phyloP scores from a whole-genome alignment of 2,888 invertebrate genomes.

The Micoletzkya japonica region DNA sequence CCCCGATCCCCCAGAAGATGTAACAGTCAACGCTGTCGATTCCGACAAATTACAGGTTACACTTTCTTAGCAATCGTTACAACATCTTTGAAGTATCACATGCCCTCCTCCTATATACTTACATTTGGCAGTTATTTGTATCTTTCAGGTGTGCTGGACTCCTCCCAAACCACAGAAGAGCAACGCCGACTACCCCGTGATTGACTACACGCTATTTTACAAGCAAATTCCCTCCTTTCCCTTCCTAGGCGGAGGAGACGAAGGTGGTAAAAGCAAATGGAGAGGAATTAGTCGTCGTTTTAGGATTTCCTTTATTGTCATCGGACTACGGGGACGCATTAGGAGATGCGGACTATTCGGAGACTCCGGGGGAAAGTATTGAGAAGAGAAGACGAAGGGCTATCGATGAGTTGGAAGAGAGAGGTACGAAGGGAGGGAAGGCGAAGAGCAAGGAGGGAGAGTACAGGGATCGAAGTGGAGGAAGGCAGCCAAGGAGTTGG shows the following conservation, averaged over 20 bases:
- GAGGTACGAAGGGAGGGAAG: neutral
- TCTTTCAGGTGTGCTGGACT: conserved; percentile 24
- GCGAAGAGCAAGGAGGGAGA: neutral
- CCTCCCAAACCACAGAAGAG: conserved; percentile 16
- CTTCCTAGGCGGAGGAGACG: conserved; percentile 46
- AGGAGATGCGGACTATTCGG: conserved; percentile 9
- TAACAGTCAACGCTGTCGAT: conserved; percentile 47
- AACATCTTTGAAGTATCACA: neutral
- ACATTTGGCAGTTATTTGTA: too few species aligned
- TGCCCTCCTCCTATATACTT: too few species aligned
- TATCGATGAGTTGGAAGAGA: conserved; percentile 1
- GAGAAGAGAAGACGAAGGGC: conserved; percentile 5
- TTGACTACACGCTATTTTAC: conserved; percentile 51
- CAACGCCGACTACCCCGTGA: conserved; percentile 40
- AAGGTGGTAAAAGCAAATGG: conserved; percentile 26
- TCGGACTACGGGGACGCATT: conserved; percentile 8
- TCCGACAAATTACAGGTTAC: conserved; percentile 37
- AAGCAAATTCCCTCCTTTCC: conserved; percentile 54
- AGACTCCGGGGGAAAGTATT: neutral
- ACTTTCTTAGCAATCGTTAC: too few species aligned
- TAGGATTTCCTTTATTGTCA: conserved; percentile 20
- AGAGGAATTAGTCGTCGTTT: neutral
- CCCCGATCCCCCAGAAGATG: conserved; percentile 48
- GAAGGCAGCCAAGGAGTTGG: neutral
- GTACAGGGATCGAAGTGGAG: neutral